Percentiles rank a stretch among this genome's conserved stretches.
Conservation (phyloP, 2,113 vertebrate genomes). For the Microcebus murinus region DNA sequence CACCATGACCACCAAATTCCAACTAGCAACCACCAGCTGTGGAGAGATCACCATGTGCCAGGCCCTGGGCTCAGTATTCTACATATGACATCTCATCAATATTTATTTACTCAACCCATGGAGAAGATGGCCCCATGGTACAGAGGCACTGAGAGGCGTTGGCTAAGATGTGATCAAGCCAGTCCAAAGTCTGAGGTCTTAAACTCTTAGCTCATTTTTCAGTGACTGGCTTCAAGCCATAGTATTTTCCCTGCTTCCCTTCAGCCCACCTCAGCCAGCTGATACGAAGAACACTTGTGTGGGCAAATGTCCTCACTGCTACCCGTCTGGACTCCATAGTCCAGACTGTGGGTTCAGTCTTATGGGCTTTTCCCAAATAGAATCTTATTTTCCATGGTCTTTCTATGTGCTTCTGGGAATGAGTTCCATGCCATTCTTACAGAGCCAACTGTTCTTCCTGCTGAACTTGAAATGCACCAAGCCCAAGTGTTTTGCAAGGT, state of each 20-base stretch:
- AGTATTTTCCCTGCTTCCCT: neutral
- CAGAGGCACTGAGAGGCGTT: neutral
- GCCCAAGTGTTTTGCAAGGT: neutral
- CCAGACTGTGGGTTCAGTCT: too few species aligned
- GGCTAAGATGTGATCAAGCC: neutral
- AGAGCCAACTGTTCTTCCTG: neutral
- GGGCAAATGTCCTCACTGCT: neutral
- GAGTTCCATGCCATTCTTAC: neutral
- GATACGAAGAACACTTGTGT: neutral
- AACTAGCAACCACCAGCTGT: too few species aligned
- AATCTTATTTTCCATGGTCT: neutral
- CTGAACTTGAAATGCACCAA: neutral
- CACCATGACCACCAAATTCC: neutral
- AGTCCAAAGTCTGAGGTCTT: neutral
- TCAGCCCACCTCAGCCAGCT: neutral
- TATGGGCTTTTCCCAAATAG: neutral
- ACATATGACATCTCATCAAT: too few species aligned
- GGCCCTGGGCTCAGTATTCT: neutral
- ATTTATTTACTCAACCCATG: accelerated
- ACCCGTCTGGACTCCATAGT: neutral
- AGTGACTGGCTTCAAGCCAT: neutral
- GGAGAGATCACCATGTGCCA: too few species aligned
- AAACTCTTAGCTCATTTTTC: neutral
- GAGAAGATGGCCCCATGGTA: neutral
- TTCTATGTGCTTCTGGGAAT: neutral